These are phyloP conservation scores for Megastigmus dorsalis DNA, from an alignment of 2,888 invertebrate species.

Conservation along the genomic window DNA sequence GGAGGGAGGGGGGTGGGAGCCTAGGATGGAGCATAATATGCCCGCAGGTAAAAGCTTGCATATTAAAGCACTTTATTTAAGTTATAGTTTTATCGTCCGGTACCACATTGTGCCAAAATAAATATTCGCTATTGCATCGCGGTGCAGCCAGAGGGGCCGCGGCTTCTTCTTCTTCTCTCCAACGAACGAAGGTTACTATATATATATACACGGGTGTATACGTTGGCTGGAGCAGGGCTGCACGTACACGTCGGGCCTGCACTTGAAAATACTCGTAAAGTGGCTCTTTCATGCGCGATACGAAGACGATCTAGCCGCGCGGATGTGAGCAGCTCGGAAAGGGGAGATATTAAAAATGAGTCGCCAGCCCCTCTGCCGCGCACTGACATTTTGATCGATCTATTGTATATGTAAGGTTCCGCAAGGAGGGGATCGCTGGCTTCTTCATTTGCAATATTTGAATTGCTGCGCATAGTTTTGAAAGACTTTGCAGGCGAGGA, in stretches of 20 bases:
- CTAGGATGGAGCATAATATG: background rate
- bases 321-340: background rate
- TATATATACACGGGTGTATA: no score
- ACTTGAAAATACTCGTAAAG: conserved; percentile 21
- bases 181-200: background rate
- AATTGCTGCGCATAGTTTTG: conserved; percentile 8
- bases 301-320: background rate
- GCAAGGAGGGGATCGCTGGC: no score
- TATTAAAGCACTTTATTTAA: conserved; percentile 15
- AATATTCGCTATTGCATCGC: background rate
- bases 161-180: no score
- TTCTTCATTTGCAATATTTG: conserved; percentile 33
- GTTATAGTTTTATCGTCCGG: conserved; percentile 1
- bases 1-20: background rate
- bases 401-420: conserved; percentile 12
- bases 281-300: background rate
- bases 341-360: conserved; percentile 26
- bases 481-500: no score
- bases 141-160: background rate
- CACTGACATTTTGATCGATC: conserved; percentile 21
- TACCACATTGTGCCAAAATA: background rate
- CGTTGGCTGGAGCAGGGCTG: no score
- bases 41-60: background rate
- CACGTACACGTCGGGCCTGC: background rate
- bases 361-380: background rate